Percentiles rank a stretch among this genome's conserved stretches.
Conservation (phyloP, 64 coral and sea anemone genomes). For the Acropora yongei region DNA sequence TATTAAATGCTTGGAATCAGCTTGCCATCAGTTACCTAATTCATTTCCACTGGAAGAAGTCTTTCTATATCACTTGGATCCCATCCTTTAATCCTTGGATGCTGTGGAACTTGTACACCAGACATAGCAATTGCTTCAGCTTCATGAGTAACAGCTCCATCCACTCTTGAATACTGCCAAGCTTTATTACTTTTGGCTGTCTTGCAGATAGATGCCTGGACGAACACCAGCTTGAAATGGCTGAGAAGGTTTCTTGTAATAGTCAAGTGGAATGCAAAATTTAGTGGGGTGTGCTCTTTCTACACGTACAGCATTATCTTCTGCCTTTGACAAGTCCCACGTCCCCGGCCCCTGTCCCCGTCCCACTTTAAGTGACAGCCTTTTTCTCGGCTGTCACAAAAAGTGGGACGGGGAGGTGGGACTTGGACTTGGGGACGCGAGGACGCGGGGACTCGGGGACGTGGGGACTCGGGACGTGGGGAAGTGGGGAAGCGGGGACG, state of each 20-base stretch:
- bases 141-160: background rate
- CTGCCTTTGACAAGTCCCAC: too few relatives aligned
- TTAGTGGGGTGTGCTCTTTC: background rate
- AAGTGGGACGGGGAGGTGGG: too few relatives aligned
- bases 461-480: too few relatives aligned
- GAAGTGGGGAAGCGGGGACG: too few relatives aligned
- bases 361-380: too few relatives aligned
- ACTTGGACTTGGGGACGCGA: too few relatives aligned
- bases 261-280: background rate
- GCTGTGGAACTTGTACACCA: background rate
- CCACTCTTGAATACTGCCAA: background rate
- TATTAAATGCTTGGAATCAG: constrained; percentile 28
- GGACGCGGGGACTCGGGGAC: too few relatives aligned
- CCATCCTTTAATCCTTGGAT: constrained; percentile 1
- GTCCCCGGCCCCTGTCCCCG: too few relatives aligned
- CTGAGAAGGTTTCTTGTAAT: background rate
- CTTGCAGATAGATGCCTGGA: background rate
- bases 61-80: background rate
- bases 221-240: background rate
- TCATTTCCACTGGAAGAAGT: background rate
- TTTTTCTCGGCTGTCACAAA: too few relatives aligned
- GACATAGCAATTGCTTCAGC: background rate
- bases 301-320: background rate
- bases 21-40: background rate
- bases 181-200: background rate